Conservation (phyloP, 1,140 invertebrate genomes). For the Aphaenogaster rudis region DNA sequence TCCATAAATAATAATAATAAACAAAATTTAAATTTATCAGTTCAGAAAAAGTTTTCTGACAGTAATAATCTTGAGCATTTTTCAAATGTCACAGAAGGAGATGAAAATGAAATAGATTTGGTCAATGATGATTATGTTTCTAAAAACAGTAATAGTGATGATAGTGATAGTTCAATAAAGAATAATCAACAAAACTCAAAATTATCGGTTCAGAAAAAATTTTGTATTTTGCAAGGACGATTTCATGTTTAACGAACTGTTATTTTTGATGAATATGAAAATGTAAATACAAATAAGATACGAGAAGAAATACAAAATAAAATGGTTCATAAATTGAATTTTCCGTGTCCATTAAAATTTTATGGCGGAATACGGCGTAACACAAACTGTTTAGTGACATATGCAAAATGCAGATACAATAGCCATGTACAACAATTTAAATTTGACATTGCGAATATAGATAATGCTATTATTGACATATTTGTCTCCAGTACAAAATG, state of each 20-base stretch:
- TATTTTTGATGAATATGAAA: constrained; percentile 20
- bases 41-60: too few relatives aligned
- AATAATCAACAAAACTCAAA: not conserved
- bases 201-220: constrained; percentile 1
- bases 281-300: not conserved
- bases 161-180: not conserved
- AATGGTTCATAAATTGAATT: not conserved
- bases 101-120: not conserved
- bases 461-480: constrained; percentile 15
- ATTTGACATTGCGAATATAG: constrained; percentile 1
- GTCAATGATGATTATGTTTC: not conserved
- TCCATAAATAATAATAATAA: too few relatives aligned
- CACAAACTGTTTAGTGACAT: not conserved
- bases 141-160: not conserved
- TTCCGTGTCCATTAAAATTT: constrained; percentile 28
- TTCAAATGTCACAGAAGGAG: not conserved
- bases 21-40: too few relatives aligned
- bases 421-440: constrained; percentile 30
- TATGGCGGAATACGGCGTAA: constrained; percentile 37
- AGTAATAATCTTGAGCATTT: not conserved
- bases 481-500: constrained; percentile 31
- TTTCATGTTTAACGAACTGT: constrained; percentile 16
- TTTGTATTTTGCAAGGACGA: not conserved
- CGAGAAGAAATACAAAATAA: not conserved
- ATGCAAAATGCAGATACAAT: constrained; percentile 3